Evolutionary conservation across 2,888 invertebrate genomes (phyloP).

Genomic region (Trichogramma dendrolimi): DNA sequence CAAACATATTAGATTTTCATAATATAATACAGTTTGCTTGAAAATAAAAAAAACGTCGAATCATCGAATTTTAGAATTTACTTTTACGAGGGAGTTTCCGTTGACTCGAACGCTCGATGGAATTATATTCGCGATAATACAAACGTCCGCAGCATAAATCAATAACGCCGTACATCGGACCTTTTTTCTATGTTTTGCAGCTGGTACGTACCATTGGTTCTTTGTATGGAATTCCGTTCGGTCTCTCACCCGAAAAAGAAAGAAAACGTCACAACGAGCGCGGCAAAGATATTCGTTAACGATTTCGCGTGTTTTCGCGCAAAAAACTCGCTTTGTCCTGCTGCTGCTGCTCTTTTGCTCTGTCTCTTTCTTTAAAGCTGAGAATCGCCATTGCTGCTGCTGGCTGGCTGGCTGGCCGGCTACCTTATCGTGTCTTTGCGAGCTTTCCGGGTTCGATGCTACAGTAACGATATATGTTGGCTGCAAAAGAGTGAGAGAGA

Average conservation of each 20-base stretch:
- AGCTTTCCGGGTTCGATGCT: slow-evolving; percentile 31
- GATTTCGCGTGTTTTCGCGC: slow-evolving; percentile 28
- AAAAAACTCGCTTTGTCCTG: slow-evolving; percentile 28
- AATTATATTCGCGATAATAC: too few relatives aligned
- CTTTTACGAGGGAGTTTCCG: too few relatives aligned
- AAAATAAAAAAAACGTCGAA: too few relatives aligned
- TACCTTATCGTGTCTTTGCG: slow-evolving; percentile 1
- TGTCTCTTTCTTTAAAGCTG: too few relatives aligned
- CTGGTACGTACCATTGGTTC: neutral
- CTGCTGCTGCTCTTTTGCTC: slow-evolving; percentile 9
- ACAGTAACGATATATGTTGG: slow-evolving; percentile 1
- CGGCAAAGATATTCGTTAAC: slow-evolving; percentile 26
- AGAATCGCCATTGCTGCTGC: too few relatives aligned
- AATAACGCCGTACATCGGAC: too few relatives aligned
- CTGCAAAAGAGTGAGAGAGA: neutral
- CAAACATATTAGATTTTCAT: too few relatives aligned
- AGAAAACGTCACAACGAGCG: slow-evolving; percentile 14
- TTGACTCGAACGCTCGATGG: too few relatives aligned
- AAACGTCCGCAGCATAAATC: too few relatives aligned
- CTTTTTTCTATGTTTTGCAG: too few relatives aligned
- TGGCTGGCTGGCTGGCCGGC: neutral
- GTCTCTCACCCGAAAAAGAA: slow-evolving; percentile 11
- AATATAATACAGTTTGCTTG: too few relatives aligned
- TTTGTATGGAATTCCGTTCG: slow-evolving; percentile 21
- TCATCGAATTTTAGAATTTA: too few relatives aligned